Evolutionary conservation across 2,888 invertebrate genomes (phyloP), one percentile per base, ranked within the genome.

Genomic region (Protophormia terraenovae): DNA sequence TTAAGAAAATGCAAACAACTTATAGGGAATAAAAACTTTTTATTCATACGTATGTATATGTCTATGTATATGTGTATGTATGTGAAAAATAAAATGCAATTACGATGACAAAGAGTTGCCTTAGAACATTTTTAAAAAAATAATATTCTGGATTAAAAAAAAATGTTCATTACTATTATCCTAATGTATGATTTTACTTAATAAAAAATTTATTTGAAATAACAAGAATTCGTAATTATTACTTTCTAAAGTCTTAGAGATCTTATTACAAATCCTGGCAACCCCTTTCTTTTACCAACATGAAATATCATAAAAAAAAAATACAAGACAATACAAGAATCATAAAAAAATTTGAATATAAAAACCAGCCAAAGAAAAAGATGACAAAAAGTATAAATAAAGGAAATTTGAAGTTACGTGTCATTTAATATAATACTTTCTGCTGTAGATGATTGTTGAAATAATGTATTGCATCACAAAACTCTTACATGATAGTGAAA

Each of bases 401-500:
- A 38, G 67, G 12, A 41, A 62, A 47, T 35, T 69, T 64, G 55
- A 62, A 75, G 77, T 66, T 71, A 80, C 77, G 58, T 80, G 82
- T 73, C 82, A 85, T 69, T 87, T 80, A 78, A 73, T 76, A 67
- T 79, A 60, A 77, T 76, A 4, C 22, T 58, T n/a, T 24, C 10
- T 22, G 45, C 67, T 77, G 75, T 62, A 73, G 24, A 69, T 79
- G 78, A 79, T 58, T 83, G 82, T 64, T 82, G 78, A 73, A 73
- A 76, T 82, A 72, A 45, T 58, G 55, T 73, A 80, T 58, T 73
- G 55, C 72, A 24, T 47, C 19, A 19, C 35, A 24, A n/a, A n/a
- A 19, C 29, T 62, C 12, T 14, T 38, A 24, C 24, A 22, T 72
- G 72, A 41, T 72, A 29, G 14, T 35, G 55, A 64, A 79, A 62